These are phyloP conservation scores for Denticeps clupeoides DNA, from an alignment of 2,797 vertebrate genomes.

Conservation along the genomic window DNA sequence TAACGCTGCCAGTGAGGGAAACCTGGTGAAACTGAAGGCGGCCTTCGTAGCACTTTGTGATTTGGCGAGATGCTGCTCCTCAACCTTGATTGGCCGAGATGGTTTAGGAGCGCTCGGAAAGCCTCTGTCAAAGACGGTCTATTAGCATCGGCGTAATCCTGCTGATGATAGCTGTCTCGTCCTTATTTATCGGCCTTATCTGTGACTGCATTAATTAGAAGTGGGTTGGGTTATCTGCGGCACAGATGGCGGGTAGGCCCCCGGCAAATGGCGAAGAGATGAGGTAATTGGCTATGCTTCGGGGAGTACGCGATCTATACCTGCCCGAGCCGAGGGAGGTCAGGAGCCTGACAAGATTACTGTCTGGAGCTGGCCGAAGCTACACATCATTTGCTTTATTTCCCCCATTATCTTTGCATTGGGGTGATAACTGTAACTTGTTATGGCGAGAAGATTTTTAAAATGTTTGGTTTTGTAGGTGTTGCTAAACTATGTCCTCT, in stretches of 20 bases:
- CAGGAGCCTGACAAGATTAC: conserved; percentile 28
- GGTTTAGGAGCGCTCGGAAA: conserved; percentile 37
- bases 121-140: conserved; percentile 35
- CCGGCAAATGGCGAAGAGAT: conserved; percentile 38
- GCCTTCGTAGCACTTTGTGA: too few species aligned
- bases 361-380: not conserved
- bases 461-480: too few species aligned
- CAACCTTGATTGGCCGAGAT: conserved; percentile 32
- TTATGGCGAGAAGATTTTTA: too few species aligned
- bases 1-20: too few species aligned
- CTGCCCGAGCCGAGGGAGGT: conserved; percentile 36
- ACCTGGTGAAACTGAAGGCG: too few species aligned
- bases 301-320: conserved; percentile 42
- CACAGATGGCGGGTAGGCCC: conserved; percentile 57
- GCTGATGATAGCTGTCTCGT: conserved; percentile 56
- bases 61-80: too few species aligned
- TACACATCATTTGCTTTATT: too few species aligned
- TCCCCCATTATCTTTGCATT: too few species aligned
- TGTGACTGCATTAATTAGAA: conserved; percentile 52
- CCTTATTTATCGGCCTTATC: conserved; percentile 49
- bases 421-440: too few species aligned
- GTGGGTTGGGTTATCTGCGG: conserved; percentile 46
- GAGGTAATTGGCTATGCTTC: conserved; percentile 42
- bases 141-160: conserved; percentile 58
- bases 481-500: too few species aligned